Percentiles rank a stretch among this genome's conserved stretches.
These are phyloP conservation scores for Urocyon cinereoargenteus DNA, from an alignment of 2,797 vertebrate species.

Conservation along the genomic window DNA sequence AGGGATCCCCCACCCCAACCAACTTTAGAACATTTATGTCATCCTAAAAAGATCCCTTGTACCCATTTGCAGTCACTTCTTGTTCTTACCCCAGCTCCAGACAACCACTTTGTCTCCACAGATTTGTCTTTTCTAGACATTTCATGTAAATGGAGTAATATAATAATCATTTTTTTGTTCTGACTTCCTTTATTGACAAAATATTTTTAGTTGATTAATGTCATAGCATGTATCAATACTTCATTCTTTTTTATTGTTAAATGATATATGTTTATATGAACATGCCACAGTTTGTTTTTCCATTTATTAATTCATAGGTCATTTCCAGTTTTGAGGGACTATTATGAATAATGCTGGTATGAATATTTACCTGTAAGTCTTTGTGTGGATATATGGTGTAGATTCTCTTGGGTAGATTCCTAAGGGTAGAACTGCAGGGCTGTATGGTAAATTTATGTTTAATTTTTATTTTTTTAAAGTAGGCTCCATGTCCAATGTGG, in stretches of 20 bases:
- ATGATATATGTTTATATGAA: not conserved
- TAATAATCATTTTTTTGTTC: not conserved
- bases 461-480: not conserved
- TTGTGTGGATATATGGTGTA: slow-evolving; percentile 9
- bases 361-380: slow-evolving; percentile 36
- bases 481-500: not conserved
- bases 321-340: not conserved
- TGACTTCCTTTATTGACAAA: not conserved
- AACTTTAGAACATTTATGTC: not conserved
- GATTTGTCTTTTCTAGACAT: slow-evolving; percentile 23
- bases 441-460: not conserved
- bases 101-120: not conserved
- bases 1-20: not conserved
- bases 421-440: not conserved
- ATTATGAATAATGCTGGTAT: not conserved
- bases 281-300: slow-evolving; percentile 34
- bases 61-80: not conserved
- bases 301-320: not conserved
- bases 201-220: not conserved
- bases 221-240: not conserved
- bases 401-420: slow-evolving; percentile 9
- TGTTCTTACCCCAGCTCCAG: not conserved
- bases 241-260: slow-evolving; percentile 2
- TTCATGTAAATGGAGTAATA: not conserved
- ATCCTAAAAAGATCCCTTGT: not conserved